Conservation (phyloP, 2,888 invertebrate genomes). For the Cryptus armator region DNA sequence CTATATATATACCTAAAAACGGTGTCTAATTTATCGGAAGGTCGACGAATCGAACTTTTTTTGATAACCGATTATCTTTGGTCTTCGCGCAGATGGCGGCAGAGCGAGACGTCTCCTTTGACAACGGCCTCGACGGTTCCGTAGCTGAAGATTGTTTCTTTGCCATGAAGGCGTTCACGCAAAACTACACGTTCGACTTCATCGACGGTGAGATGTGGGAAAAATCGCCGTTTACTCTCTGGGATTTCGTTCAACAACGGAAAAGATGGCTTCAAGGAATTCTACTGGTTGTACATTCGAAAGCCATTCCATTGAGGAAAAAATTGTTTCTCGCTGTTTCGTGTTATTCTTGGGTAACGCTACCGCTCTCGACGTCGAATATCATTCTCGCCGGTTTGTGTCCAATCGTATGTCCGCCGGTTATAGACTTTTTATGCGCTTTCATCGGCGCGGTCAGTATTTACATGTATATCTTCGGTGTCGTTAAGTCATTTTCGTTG, state of each 20-base stretch:
- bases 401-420: slow-evolving; percentile 94
- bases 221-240: slow-evolving; percentile 97
- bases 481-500: slow-evolving; percentile 97
- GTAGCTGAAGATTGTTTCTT: slow-evolving; percentile 99
- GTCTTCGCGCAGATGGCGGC: slow-evolving; percentile 90
- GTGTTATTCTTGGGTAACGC: slow-evolving; percentile 98
- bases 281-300: slow-evolving; percentile 94
- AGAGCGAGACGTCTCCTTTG: slow-evolving; percentile 96
- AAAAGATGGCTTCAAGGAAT: slow-evolving; percentile 98
- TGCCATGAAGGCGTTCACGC: slow-evolving; percentile 96
- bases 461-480: slow-evolving; percentile 99
- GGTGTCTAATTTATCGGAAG: slow-evolving; percentile 17
- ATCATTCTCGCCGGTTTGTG: slow-evolving; percentile 93
- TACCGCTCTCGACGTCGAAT: slow-evolving; percentile 97
- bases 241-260: slow-evolving; percentile 98
- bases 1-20: neutral
- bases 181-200: slow-evolving; percentile 97
- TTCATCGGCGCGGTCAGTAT: slow-evolving; percentile 97
- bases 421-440: slow-evolving; percentile 94
- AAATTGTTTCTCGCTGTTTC: slow-evolving; percentile 94
- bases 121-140: slow-evolving; percentile 98
- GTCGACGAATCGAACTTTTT: neutral
- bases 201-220: slow-evolving; percentile 99
- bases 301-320: slow-evolving; percentile 91
- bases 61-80: too few species aligned